phyloP scores from a whole-genome alignment of 2,797 vertebrate genomes.

The Balearica regulorum region DNA sequence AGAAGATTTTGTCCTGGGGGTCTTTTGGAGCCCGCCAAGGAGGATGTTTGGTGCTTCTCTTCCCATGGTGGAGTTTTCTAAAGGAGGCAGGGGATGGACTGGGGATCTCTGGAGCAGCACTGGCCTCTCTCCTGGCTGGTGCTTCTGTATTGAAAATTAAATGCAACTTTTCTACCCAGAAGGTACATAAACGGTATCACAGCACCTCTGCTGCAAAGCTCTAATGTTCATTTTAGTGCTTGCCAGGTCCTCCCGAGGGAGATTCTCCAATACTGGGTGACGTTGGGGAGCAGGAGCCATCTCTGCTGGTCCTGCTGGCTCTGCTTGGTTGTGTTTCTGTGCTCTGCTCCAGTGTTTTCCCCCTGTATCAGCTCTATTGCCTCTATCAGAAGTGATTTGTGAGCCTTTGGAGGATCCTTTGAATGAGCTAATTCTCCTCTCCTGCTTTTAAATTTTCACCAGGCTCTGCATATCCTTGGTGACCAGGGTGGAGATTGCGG shows the following conservation, averaged over 20 bases:
- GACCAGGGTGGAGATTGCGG: not conserved
- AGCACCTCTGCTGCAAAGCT: not conserved
- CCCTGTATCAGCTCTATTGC: not conserved
- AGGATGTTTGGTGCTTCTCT: not conserved
- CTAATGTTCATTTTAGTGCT: not conserved
- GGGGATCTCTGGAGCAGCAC: not conserved
- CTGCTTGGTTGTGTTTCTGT: not conserved
- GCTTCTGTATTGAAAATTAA: not conserved
- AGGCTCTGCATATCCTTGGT: not conserved
- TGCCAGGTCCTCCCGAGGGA: not conserved
- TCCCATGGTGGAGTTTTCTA: not conserved
- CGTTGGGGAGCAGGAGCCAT: not conserved
- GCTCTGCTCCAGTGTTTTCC: not conserved
- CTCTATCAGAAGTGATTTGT: not conserved
- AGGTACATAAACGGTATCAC: not conserved
- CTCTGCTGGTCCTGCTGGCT: not conserved
- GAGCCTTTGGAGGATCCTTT: not conserved
- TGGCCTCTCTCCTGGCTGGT: not conserved
- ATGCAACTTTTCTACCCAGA: not conserved
- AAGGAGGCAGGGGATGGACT: not conserved
- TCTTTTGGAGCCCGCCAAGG: not conserved
- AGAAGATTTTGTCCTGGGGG: not conserved
- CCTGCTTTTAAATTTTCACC: not conserved
- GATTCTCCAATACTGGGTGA: not conserved
- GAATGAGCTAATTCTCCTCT: not conserved